A percentile compares a stretch with the other conserved stretches of the same genome.
Evolutionary conservation across 2,888 invertebrate genomes (phyloP).

Genomic region (Flexamia atlantica): DNA sequence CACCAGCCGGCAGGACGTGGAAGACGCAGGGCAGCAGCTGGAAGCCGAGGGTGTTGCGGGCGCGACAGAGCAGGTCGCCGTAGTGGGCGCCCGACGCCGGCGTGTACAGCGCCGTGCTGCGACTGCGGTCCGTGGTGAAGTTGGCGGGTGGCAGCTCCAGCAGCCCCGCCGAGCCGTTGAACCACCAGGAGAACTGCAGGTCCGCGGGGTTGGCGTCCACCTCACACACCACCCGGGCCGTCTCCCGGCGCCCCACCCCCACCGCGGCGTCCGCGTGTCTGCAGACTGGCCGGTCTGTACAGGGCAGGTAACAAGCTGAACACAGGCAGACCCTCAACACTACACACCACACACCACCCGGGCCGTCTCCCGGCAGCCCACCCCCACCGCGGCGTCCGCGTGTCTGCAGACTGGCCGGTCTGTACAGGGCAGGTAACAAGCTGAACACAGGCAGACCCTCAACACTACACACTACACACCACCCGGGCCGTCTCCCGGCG

Average conservation of each 20-base stretch:
- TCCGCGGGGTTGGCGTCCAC: slow-evolving; percentile 74
- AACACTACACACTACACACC: slow-evolving; percentile 72
- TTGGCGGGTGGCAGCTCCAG: slow-evolving; percentile 65
- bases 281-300: slow-evolving; percentile 70
- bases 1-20: slow-evolving; percentile 70
- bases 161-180: slow-evolving; percentile 72
- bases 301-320: too few species aligned
- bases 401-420: slow-evolving; percentile 69
- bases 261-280: slow-evolving; percentile 70
- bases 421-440: too few species aligned
- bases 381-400: slow-evolving; percentile 71
- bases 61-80: slow-evolving; percentile 70
- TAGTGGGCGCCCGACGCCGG: slow-evolving; percentile 72
- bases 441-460: too few species aligned
- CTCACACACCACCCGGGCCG: slow-evolving; percentile 68
- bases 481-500: slow-evolving; percentile 67
- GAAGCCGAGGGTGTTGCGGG: slow-evolving; percentile 68
- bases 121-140: slow-evolving; percentile 71
- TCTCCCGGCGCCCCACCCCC: slow-evolving; percentile 68
- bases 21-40: slow-evolving; percentile 70
- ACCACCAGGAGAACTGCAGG: slow-evolving; percentile 72
- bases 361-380: slow-evolving; percentile 67
- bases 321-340: too few species aligned
- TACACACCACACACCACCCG: slow-evolving; percentile 71
- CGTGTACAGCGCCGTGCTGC: slow-evolving; percentile 73